Evolutionary conservation across 35 echinoderm and acorn worm species (phyloP).

Genomic region (Chiridota heheva): DNA sequence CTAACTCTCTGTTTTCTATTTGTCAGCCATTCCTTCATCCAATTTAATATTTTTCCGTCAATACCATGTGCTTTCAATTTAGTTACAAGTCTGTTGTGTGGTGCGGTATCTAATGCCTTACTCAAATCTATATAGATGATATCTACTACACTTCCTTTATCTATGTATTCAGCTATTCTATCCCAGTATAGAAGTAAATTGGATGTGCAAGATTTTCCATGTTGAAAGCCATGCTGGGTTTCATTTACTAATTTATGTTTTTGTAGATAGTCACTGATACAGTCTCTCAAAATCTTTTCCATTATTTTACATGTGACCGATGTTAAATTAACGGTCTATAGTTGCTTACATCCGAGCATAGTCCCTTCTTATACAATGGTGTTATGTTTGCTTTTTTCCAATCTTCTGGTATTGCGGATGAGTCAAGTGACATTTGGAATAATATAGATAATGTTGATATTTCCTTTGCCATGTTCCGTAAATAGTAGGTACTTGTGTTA

Average conservation of each 20-base stretch:
- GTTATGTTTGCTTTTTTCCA: constrained; percentile 51
- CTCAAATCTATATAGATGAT: not conserved
- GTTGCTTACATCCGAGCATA: constrained; percentile 2
- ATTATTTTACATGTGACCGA: constrained; percentile 25
- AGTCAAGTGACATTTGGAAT: constrained; percentile 15
- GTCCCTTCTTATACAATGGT: constrained; percentile 37
- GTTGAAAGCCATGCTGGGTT: constrained; percentile 7
- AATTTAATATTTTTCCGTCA: too few relatives aligned
- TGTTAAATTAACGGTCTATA: constrained; percentile 10
- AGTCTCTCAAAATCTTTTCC: constrained; percentile 5
- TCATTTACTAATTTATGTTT: not conserved
- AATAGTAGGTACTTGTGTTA: constrained; percentile 2
- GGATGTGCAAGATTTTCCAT: not conserved
- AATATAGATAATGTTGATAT: not conserved
- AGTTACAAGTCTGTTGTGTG: not conserved
- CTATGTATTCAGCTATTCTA: not conserved
- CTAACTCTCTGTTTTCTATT: too few relatives aligned
- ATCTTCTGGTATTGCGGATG: constrained; percentile 4
- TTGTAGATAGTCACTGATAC: not conserved
- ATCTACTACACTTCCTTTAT: not conserved
- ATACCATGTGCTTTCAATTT: too few relatives aligned
- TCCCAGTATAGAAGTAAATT: not conserved
- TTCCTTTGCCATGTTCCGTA: constrained; percentile 16
- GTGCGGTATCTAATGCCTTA: not conserved
- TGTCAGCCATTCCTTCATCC: too few relatives aligned